Base-by-base conservation (phyloP, 2,113 vertebrate species). In the Falcunculus frontatus region DNA sequence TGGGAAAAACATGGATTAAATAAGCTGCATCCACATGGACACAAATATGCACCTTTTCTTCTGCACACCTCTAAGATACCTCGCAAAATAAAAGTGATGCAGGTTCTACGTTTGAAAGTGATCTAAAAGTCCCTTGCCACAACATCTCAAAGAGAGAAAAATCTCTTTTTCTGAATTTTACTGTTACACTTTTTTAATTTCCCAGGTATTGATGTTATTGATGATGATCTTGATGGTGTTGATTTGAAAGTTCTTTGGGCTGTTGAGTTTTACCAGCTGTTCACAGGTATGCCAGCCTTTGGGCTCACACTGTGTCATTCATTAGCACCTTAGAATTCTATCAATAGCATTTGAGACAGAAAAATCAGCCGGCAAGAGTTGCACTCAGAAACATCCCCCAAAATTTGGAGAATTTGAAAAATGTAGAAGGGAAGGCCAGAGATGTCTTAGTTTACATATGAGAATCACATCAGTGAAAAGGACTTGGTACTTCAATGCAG, bases 181-280 rank as follows among this genome's bases (percentile, higher is more conserved):
- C 30, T 68, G 8, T 47, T 64, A 32, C 0, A 7, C 3, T 19
- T 78, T 55, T 65, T 27, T 6, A 15, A 49, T 57, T 83, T 85
- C 68, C 13, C 92, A 98, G 97, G 95, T 97, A 57, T 97, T 97
- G 6, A 55, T 97, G 97, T 97, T 97, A 46, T 96, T 97, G 9
- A 55, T 97, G 75, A 89, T 92, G 63, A 73, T 96, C 55, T 13
- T 97, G 50, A 97, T 97, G 96, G 60, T 97, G 15, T 41, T 80
- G 49, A 97, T 57, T 46, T 97, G 97, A 46, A 98, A 98, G 37
- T 95, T 98, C 84, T 98, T 97, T 84, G 93, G 96, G 52, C 97
- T 98, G 64, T 85, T 98, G 93, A 98, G 96, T 96, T 98, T 98
- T 33, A 97, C 64, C 96, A 92, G 97, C 87, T 98, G 19, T 98